These are phyloP conservation scores for Apis laboriosa DNA, from an alignment of 1,140 invertebrate species.

Conservation along the genomic window DNA sequence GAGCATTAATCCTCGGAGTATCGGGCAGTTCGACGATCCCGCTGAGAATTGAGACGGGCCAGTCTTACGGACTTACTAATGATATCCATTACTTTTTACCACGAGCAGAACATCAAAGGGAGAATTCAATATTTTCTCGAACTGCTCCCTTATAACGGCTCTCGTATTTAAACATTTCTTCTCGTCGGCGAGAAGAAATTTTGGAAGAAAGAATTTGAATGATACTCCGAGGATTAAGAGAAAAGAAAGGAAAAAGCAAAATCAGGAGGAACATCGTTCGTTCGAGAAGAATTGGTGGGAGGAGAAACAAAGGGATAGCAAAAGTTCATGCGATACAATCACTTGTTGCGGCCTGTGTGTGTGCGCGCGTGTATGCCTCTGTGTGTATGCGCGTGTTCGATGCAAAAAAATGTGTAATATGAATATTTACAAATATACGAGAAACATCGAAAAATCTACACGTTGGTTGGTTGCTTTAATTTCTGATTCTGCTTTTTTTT, in stretches of 20 bases:
- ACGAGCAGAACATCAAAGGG: too few relatives aligned
- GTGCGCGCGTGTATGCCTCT: neutral
- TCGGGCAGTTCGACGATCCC: too few relatives aligned
- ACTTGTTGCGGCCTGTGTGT: slow-evolving; percentile 17
- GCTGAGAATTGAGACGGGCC: too few relatives aligned
- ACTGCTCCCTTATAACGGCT: too few relatives aligned
- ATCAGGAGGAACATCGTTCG: too few relatives aligned
- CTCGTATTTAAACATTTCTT: too few relatives aligned
- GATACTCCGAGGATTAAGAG: neutral
- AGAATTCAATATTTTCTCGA: too few relatives aligned
- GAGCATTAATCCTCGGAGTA: too few relatives aligned
- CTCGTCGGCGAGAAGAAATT: too few relatives aligned
- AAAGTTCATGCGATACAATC: slow-evolving; percentile 33
- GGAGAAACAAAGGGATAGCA: neutral
- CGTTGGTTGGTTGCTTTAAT: neutral
- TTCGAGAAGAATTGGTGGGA: neutral
- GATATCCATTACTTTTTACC: too few relatives aligned
- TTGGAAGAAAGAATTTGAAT: neutral
- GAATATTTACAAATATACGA: slow-evolving; percentile 28
- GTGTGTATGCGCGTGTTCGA: neutral
- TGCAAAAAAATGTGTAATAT: neutral
- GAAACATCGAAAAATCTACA: slow-evolving; percentile 2
- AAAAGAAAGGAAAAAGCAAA: neutral
- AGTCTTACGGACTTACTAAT: too few relatives aligned
- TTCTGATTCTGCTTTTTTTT: neutral